These are phyloP conservation scores for Cordilura impudica DNA, from an alignment of 2,888 invertebrate species.

Conservation along the genomic window DNA sequence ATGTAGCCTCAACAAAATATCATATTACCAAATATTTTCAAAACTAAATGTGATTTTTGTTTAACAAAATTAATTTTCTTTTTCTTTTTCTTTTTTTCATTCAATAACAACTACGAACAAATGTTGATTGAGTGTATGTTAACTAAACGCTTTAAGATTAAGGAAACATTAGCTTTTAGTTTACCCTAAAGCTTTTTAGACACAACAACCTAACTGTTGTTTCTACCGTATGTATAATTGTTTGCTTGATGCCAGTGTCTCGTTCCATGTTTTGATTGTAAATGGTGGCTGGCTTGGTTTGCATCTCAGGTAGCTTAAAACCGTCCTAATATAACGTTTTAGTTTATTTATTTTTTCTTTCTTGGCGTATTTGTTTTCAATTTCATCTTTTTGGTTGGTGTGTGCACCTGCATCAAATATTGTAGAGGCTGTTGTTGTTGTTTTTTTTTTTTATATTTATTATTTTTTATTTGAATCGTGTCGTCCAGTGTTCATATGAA, in stretches of 20 bases:
- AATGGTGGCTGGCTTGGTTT: neutral
- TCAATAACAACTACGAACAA: too few relatives aligned
- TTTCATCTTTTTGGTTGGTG: conserved; percentile 20
- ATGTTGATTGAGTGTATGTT: too few relatives aligned
- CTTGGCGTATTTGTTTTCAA: conserved; percentile 24
- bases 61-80: conserved; percentile 14
- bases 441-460: neutral
- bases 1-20: conserved; percentile 13
- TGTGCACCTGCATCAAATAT: conserved; percentile 56
- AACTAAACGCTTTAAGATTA: conserved; percentile 7
- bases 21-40: conserved; percentile 33
- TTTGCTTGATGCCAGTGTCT: conserved; percentile 11
- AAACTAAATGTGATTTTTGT: neutral
- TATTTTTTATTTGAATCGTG: conserved; percentile 31
- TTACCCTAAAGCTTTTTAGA: conserved; percentile 31
- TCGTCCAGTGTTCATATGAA: conserved; percentile 31
- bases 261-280: neutral
- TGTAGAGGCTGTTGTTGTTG: conserved; percentile 16
- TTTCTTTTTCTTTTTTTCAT: too few relatives aligned
- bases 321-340: conserved; percentile 31
- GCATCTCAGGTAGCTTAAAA: conserved; percentile 33
- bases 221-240: neutral
- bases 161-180: conserved; percentile 43
- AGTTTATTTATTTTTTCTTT: conserved; percentile 18
- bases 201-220: conserved; percentile 29